A percentile compares a stretch with the other conserved stretches of the same genome.
These are phyloP conservation scores for Tetheella fluctuosa DNA, from an alignment of 2,888 invertebrate genomes.

Conservation along the genomic window DNA sequence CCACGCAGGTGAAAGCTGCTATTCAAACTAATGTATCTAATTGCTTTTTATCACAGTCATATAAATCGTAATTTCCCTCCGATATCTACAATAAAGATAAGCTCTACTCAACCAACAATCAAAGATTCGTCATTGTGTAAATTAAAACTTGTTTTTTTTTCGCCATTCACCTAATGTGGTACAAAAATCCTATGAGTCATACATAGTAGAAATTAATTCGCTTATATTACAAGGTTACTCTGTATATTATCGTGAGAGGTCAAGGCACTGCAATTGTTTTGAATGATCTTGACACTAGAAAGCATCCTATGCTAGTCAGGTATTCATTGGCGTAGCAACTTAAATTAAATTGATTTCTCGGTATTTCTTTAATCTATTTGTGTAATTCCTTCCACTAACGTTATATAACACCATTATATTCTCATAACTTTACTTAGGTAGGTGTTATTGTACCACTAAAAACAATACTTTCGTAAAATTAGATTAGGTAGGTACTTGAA, in stretches of 20 bases:
- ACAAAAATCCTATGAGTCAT: not conserved
- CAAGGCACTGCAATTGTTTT: conserved; percentile 1
- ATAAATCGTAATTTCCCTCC: not conserved
- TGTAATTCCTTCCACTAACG: too few relatives aligned
- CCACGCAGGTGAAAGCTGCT: too few relatives aligned
- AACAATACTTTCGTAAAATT: too few relatives aligned
- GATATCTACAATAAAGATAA: not conserved
- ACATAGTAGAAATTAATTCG: not conserved
- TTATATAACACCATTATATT: too few relatives aligned
- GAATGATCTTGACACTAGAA: conserved; percentile 10
- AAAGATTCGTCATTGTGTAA: not conserved
- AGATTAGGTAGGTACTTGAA: too few relatives aligned
- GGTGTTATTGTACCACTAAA: too few relatives aligned
- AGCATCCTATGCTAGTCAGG: not conserved
- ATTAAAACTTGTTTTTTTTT: not conserved
- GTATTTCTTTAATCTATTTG: too few relatives aligned
- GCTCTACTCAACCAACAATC: not conserved
- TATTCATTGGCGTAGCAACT: too few relatives aligned
- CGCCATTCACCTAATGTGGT: conserved; percentile 5
- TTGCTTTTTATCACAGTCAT: too few relatives aligned
- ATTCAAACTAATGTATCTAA: too few relatives aligned
- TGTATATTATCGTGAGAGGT: conserved; percentile 1
- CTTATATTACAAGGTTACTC: conserved; percentile 1
- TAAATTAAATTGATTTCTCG: too few relatives aligned
- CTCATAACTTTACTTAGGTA: too few relatives aligned